Evolutionary conservation across 37 sponge, comb jelly and placozoan species (phyloP).

Genomic region (Spongilla lacustris): DNA sequence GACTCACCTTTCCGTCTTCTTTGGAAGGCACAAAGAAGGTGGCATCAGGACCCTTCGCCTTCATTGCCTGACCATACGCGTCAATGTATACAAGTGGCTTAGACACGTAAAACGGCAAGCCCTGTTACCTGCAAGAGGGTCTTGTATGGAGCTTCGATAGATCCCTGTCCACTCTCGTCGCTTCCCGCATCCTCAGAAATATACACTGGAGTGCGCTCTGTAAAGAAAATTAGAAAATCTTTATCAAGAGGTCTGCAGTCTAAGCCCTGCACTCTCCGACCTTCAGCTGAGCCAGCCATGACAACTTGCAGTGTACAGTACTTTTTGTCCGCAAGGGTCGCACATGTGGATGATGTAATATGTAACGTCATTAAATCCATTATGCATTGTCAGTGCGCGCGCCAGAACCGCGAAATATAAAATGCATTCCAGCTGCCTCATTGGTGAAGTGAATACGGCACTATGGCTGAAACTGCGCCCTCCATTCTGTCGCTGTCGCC

Average conservation of each 20-base stretch:
- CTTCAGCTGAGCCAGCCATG: no score
- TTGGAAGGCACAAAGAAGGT: conserved; percentile 54
- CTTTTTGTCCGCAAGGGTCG: no score
- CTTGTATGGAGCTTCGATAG: conserved; percentile 82
- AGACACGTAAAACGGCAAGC: neutral
- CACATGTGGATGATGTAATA: no score
- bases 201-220: conserved; percentile 56
- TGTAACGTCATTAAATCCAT: no score
- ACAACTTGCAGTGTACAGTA: no score
- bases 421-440: neutral
- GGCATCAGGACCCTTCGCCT: no score
- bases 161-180: conserved; percentile 88
- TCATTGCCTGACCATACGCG: no score
- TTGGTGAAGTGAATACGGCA: neutral
- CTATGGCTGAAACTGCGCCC: neutral
- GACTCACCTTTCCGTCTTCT: conserved; percentile 46
- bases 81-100: neutral
- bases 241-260: no score
- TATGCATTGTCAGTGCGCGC: no score
- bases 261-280: no score
- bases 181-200: conserved; percentile 84
- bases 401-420: no score
- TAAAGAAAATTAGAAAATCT: no score
- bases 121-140: conserved; percentile 74
- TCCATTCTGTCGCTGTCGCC: neutral